phyloP scores from a whole-genome alignment of 2,797 vertebrate genomes.

The Mus spretus region DNA sequence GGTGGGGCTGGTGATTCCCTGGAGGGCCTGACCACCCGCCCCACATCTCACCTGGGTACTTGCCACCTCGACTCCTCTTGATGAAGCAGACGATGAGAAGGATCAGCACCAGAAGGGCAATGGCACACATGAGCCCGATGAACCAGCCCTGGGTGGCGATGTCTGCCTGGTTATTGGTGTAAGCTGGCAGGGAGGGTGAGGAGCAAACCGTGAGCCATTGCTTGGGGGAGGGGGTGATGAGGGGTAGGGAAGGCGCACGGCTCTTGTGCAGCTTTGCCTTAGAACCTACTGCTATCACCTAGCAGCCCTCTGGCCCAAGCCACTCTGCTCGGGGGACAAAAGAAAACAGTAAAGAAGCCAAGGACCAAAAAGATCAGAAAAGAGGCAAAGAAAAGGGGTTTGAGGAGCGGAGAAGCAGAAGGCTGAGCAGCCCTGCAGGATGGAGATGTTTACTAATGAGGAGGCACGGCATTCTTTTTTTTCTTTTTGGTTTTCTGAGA shows the following conservation, averaged over 20 bases:
- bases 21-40: fast-evolving
- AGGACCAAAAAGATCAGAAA: constrained; percentile 59
- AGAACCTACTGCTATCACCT: constrained; percentile 7
- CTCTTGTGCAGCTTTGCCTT: not conserved
- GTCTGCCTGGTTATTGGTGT: constrained; percentile 97
- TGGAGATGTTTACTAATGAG: not conserved
- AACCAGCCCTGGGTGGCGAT: constrained; percentile 99
- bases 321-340: constrained; percentile 16
- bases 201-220: constrained; percentile 47
- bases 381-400: constrained; percentile 40
- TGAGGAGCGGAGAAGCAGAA: constrained; percentile 69
- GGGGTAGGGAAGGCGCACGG: not conserved
- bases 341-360: constrained; percentile 59
- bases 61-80: constrained; percentile 98
- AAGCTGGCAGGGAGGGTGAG: constrained; percentile 89
- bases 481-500: too few species aligned
- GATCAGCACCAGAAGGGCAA: constrained; percentile 98
- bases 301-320: constrained; percentile 13
- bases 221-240: not conserved
- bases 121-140: constrained; percentile 99
- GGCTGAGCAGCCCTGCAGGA: not conserved
- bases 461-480: not conserved
- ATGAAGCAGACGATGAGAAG: constrained; percentile 99
- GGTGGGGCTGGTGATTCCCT: not conserved
- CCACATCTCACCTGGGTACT: constrained; percentile 94